phyloP scores from a whole-genome alignment of 2,113 vertebrate species.

The Callithrix jacchus region DNA sequence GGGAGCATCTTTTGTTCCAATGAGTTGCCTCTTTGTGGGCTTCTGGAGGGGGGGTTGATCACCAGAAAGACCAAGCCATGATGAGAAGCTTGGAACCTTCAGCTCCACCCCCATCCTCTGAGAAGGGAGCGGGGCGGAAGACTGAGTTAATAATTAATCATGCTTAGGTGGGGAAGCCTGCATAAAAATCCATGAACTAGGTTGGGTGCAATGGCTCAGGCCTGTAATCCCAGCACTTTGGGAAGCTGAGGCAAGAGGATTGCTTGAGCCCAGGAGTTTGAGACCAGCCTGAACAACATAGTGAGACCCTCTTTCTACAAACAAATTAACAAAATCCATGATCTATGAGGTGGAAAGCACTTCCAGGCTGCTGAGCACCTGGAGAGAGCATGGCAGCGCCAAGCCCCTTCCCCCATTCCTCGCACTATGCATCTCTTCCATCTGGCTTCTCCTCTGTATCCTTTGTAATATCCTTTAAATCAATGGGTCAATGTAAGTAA shows the following conservation, averaged over 20 bases:
- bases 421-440: not conserved
- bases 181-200: not conserved
- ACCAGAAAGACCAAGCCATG: not conserved
- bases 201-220: not conserved
- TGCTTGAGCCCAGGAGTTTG: too few relatives aligned
- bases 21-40: not conserved
- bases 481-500: not conserved
- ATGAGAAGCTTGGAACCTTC: not conserved
- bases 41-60: not conserved
- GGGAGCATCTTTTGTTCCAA: not conserved
- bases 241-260: too few relatives aligned
- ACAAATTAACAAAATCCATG: not conserved
- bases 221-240: too few relatives aligned
- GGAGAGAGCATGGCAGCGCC: not conserved
- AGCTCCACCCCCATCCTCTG: not conserved
- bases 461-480: not conserved
- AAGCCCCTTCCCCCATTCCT: not conserved
- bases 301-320: too few relatives aligned
- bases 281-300: too few relatives aligned
- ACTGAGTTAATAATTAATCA: not conserved
- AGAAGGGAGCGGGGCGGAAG: not conserved
- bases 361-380: not conserved
- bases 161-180: not conserved
- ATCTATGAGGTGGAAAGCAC: not conserved
- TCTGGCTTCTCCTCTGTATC: not conserved